phyloP scores from a whole-genome alignment of 2,888 invertebrate species.

The Spodoptera picta region DNA sequence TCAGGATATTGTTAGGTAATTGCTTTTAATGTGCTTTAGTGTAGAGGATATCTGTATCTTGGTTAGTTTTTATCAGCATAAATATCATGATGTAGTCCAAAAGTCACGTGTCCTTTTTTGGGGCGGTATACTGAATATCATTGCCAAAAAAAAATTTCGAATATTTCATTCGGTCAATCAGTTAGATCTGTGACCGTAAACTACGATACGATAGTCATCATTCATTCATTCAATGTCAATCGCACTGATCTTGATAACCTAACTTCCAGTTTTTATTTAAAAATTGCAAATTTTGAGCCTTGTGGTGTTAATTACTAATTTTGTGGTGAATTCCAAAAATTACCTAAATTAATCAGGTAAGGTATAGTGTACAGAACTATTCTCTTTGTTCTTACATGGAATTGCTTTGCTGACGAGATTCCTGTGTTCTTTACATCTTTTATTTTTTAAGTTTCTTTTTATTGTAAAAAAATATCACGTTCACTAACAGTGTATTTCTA shows the following conservation, averaged over 20 bases:
- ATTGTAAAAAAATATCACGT: background rate
- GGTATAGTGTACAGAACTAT: conserved; percentile 1
- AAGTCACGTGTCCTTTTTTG: too few species aligned
- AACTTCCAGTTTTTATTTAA: conserved; percentile 33
- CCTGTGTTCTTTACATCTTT: conserved; percentile 10
- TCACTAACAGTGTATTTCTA: too few species aligned
- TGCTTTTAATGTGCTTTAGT: too few species aligned
- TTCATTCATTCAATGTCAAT: conserved; percentile 21
- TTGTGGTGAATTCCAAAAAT: conserved; percentile 18
- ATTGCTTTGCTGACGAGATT: conserved; percentile 9
- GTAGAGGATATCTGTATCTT: too few species aligned
- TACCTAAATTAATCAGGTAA: conserved; percentile 37
- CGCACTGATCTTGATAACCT: conserved; percentile 38
- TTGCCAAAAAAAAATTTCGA: background rate
- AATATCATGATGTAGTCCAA: too few species aligned
- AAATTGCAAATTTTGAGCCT: conserved; percentile 32
- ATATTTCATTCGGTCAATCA: background rate
- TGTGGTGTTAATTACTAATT: conserved; percentile 30
- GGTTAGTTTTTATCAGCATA: too few species aligned
- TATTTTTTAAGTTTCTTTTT: conserved; percentile 9
- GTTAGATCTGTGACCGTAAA: background rate
- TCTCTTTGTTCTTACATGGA: conserved; percentile 14
- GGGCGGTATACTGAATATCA: too few species aligned
- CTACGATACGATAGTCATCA: background rate
- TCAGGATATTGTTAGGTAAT: too few species aligned